Evolutionary conservation across 2,113 vertebrate genomes (phyloP).

Genomic region (Syrmaticus mikado): DNA sequence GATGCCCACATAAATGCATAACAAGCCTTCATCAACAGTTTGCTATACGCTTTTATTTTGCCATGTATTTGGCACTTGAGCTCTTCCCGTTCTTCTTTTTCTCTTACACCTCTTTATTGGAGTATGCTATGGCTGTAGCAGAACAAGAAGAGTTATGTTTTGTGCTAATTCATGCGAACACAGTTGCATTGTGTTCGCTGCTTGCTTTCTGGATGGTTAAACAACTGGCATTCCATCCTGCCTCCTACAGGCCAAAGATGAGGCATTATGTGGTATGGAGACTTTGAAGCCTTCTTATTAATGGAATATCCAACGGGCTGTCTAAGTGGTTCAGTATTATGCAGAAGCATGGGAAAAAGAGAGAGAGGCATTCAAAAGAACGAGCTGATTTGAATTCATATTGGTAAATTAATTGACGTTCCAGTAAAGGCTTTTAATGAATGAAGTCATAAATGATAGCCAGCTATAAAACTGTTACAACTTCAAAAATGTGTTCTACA

Average conservation of each 20-base stretch:
- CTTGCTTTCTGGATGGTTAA: slow-evolving; percentile 65
- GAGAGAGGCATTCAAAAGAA: not conserved
- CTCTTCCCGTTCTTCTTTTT: not conserved
- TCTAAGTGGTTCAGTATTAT: slow-evolving; percentile 15
- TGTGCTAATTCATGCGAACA: not conserved
- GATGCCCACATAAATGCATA: not conserved
- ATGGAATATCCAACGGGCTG: slow-evolving; percentile 13
- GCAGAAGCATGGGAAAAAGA: not conserved
- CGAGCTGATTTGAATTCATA: slow-evolving; percentile 23
- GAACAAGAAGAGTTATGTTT: slow-evolving; percentile 17
- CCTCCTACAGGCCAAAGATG: slow-evolving; percentile 52
- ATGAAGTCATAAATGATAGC: slow-evolving; percentile 44
- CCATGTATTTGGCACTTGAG: not conserved
- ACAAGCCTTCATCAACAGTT: not conserved
- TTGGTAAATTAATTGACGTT: slow-evolving; percentile 53
- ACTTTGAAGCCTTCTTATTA: slow-evolving; percentile 46
- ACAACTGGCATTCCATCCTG: slow-evolving; percentile 59
- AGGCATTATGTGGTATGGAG: not conserved
- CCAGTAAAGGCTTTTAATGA: slow-evolving; percentile 25
- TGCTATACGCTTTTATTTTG: slow-evolving; percentile 37
- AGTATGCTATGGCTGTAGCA: not conserved
- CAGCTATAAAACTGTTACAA: slow-evolving; percentile 20
- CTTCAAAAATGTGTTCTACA: slow-evolving; percentile 33
- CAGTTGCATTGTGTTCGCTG: slow-evolving; percentile 39
- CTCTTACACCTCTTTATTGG: slow-evolving; percentile 12